Evolutionary conservation across 1,140 invertebrate genomes (phyloP), one percentile per base, ranked within the genome.

Genomic region (Diplogasteroides magnus): DNA sequence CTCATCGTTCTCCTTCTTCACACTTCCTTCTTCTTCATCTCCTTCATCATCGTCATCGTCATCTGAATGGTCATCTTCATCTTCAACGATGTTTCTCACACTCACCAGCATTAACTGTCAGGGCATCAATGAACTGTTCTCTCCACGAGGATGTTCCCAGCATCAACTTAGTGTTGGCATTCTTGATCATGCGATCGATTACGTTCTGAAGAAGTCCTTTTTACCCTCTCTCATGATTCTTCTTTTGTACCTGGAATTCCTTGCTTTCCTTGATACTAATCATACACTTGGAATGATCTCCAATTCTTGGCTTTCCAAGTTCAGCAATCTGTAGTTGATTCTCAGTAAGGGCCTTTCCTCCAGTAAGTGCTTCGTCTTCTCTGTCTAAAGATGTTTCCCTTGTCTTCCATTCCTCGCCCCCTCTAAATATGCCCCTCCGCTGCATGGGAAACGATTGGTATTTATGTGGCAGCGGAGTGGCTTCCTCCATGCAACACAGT

Each of bases 141-240:
- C 91, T 93, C 96, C 96, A 98, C 0, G 93, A 94, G 19, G 91
- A 94, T 23, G 94, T 95, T 31, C 94, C 94, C 61, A 97, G 90
- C 60, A 95, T 88, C 72, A 95, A 87, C 6, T 93, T 94, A 27
- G 91, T 90, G 84, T 97, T 97, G 28, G 93, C 93, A 80, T 94
- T 90, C 86, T 96, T 92, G 69, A 98, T 90, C 81, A 98, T 88
- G 85, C 96, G 96, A 85, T 98, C 95, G 60, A 98, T 94, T 60
- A 94, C 95, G 84, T 91, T 94, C 91, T 95, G 87, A 27, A 70
- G 29, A 31, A 61, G 1, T n/a, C 2, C 56, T 70, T 56, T 11
- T 58, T 62, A 1, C 1, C 1, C 14, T 56, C 19, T 71, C 27
- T 19, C 14, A 28, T 11, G 14, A 48, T 48, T 48, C 19, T 1